A percentile compares a stretch with the other conserved stretches of the same genome.
These are phyloP conservation scores for Dryoscopus gambensis DNA, from an alignment of 2,113 vertebrate genomes.

Conservation along the genomic window DNA sequence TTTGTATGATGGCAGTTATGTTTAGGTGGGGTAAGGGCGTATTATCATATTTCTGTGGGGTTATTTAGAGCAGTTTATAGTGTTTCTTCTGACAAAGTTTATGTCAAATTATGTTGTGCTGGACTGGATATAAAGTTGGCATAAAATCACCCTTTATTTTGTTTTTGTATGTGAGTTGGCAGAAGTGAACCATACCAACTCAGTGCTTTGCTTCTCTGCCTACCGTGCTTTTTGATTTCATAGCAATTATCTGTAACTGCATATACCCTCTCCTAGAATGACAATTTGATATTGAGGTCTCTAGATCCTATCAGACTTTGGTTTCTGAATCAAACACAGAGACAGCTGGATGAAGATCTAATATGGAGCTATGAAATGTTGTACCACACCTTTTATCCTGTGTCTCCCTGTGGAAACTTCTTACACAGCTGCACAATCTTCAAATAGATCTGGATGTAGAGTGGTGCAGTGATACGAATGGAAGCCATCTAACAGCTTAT, in stretches of 20 bases:
- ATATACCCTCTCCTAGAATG: background rate
- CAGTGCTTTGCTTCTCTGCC: background rate
- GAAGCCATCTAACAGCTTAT: background rate
- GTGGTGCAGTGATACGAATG: accelerated
- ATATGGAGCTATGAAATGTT: background rate
- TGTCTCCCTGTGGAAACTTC: background rate
- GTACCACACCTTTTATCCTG: background rate
- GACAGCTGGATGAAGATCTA: background rate
- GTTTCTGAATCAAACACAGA: background rate
- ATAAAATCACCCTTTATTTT: background rate
- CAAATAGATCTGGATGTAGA: background rate
- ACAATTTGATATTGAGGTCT: background rate
- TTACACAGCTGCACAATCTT: background rate
- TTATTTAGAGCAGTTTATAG: background rate
- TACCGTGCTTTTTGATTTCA: background rate
- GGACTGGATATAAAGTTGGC: background rate
- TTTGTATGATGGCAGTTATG: background rate
- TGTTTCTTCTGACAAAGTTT: background rate
- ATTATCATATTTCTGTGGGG: background rate
- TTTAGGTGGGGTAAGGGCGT: background rate
- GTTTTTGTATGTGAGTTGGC: background rate
- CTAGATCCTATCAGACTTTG: background rate
- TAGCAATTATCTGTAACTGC: background rate
- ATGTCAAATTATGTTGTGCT: background rate
- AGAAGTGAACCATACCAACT: background rate